Evolutionary conservation across 2,888 invertebrate genomes (phyloP), one percentile per base, ranked within the genome.

Genomic region (Dichetophora obliterata): DNA sequence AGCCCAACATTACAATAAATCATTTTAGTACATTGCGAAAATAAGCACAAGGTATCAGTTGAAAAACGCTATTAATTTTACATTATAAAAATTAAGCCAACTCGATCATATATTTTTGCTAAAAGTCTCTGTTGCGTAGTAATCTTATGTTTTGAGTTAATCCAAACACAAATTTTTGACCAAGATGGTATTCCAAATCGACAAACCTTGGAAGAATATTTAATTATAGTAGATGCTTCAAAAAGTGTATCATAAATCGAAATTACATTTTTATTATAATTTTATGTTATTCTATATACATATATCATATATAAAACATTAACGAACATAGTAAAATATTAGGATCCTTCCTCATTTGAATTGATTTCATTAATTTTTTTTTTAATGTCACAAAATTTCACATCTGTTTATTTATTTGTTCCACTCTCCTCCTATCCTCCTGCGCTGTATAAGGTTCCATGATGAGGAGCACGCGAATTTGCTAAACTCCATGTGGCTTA

Each of bases 401-500:
- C 86, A 86, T 85, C 84, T 86, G 87, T 86, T 87, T 87, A 80
- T 82, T 82, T 81, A 84, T 86, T 88, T 88, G 87, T 86, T 87
- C 85, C 88, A 88, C 86, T 86, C 86, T 87, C 82, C 81, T 78
- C 75, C 75, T 80, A 81, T 82, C 81, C 82, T 81, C 81, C 82
- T 69, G 66, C 66, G 72, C 52, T 78, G 52, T 75, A 90, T 89
- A 91, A 98, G 98, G 93, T 97, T 97, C 92, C 98, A 98, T 91
- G 98, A 98, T 91, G 96, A 96, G 91, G 97, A 97, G 91, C 98
- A 98, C 92, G 97, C 97, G 90, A 98, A 98, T 93, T 95, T 98
- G 90, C 93, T 97, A 91, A 99, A 99, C 92, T 96, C 99, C 90
- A 98, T 99, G 97, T 99, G 99, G 99, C 94, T 99, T 92, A 98